phyloP scores from a whole-genome alignment of 2,888 invertebrate genomes.

The Ecdyonurus torrentis region DNA sequence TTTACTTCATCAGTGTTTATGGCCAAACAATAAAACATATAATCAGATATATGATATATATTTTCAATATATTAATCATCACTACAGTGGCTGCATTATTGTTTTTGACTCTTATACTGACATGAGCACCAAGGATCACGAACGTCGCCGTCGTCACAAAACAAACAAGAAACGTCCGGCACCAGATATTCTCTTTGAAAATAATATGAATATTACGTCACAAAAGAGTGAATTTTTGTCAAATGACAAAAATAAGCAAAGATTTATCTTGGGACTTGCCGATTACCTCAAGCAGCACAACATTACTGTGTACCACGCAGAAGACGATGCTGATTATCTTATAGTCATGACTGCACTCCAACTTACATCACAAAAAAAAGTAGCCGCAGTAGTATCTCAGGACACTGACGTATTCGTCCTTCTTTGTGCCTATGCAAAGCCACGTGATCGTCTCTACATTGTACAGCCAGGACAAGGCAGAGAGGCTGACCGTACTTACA shows the following conservation, averaged over 20 bases:
- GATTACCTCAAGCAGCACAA: not conserved
- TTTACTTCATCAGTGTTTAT: not conserved
- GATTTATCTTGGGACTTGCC: not conserved
- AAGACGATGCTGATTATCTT: not conserved
- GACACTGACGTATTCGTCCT: not conserved
- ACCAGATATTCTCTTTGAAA: not conserved
- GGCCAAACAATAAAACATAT: not conserved
- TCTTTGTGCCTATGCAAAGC: not conserved
- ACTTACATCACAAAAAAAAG: not conserved
- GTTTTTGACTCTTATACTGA: not conserved
- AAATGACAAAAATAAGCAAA: not conserved
- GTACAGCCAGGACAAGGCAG: not conserved
- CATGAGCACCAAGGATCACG: not conserved
- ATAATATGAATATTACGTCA: not conserved
- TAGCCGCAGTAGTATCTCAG: not conserved
- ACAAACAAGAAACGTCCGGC: no score
- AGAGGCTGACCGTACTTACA: not conserved
- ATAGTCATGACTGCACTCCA: not conserved
- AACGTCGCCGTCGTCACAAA: not conserved
- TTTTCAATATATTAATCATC: not conserved
- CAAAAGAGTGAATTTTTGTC: not conserved
- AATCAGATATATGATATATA: not conserved
- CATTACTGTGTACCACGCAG: not conserved
- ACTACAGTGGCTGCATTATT: not conserved
- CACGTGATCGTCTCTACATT: not conserved